Base-by-base conservation (phyloP, 1,140 invertebrate genomes). In the Zelostemma sp. region DNA sequence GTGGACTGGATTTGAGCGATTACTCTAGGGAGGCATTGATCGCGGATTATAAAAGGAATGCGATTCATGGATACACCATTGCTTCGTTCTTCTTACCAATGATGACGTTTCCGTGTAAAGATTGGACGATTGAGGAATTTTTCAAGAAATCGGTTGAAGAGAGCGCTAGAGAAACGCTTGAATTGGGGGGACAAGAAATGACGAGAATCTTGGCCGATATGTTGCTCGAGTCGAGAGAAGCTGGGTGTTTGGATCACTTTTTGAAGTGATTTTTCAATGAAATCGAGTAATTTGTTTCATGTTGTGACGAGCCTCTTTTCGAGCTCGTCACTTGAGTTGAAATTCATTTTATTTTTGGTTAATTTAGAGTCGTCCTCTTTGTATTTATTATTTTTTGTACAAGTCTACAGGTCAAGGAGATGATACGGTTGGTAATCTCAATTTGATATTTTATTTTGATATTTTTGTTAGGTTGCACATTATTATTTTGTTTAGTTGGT, bases 11-110 rank as follows among this genome's bases (percentile, higher is more conserved):
- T 45, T 12, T 57, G 5, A 46, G 47, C 0, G 17, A 16, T 6
- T 66, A 48, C 15, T 63, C 55, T 11, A 18, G 9, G 1, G 18
- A 41, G 15, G 56, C 51, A 12, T 17, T 73, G 1, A 3, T 67
- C 6, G 31, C 58, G 4, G 63, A 73, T 62, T 73, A 73, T 9
- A 70, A 68, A 48, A 16, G 4, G 0, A 61, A 62, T 4, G 67
- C 48, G 0, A 55, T 73, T 38, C 12, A 46, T 9, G 72, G 72
- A 40, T 73, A 43, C 12, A 18, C 63, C 5, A 62, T 73, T 0
- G 60, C 64, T 0, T 14, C 48, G 0, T 64, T 65, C 19, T 73
- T 70, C 17, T 38, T 73, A 12, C 43, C 57, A 0, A 33, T 59
- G 1, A 47, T 68, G 8, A 55, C 68, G 12, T 49, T 60, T 35